A percentile compares a stretch with the other conserved stretches of the same genome.
These are phyloP conservation scores for Chrysomela aeneicollis DNA, from an alignment of 2,888 invertebrate genomes.

Conservation along the genomic window DNA sequence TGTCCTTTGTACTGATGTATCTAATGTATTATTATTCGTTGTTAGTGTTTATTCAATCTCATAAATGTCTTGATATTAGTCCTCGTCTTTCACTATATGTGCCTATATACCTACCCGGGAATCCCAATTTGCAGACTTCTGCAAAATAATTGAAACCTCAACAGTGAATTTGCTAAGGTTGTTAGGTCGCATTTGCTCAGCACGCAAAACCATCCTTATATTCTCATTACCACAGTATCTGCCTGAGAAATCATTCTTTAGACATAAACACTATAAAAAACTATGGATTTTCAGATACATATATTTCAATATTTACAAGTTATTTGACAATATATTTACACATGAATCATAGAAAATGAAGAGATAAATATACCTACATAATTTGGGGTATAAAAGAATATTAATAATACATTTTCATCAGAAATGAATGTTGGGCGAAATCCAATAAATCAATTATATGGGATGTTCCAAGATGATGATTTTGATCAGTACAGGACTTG, in stretches of 20 bases:
- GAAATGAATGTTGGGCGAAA: no score
- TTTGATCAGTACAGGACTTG: no score
- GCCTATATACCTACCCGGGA: background rate
- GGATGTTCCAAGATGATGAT: no score
- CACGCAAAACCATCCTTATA: background rate
- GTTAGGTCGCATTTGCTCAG: no score
- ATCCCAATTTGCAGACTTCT: background rate
- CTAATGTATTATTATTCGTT: constrained; percentile 47
- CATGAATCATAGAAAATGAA: no score
- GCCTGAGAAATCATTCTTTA: background rate
- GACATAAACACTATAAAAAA: no score
- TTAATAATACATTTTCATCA: background rate
- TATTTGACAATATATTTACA: background rate
- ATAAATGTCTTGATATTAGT: constrained; percentile 51
- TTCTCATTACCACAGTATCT: background rate
- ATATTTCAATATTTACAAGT: constrained; percentile 3
- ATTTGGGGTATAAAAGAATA: no score
- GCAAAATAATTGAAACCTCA: no score
- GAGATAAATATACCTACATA: no score
- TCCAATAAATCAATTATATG: no score
- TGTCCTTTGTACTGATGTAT: constrained; percentile 51
- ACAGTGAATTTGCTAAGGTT: no score
- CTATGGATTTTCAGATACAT: background rate
- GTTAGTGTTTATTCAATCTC: constrained; percentile 46
- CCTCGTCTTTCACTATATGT: constrained; percentile 20